Percentiles rank a stretch among this genome's conserved stretches.
Evolutionary conservation across 37 sponge, comb jelly and placozoan species (phyloP).

Genomic region (Halisarca cf. caerulea): DNA sequence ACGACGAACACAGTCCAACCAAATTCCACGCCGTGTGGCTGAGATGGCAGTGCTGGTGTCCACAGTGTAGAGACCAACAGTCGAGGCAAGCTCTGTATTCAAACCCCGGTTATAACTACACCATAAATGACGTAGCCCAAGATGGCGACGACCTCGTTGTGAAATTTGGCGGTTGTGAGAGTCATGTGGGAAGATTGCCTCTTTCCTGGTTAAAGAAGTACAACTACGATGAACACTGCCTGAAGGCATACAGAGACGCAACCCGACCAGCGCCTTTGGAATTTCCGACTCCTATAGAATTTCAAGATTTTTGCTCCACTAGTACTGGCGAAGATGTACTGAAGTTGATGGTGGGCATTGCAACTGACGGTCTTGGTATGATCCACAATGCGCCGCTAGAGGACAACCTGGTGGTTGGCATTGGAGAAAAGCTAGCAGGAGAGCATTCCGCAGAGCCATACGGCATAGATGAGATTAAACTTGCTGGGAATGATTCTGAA

Average conservation of each 20-base stretch:
- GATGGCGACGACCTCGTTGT: not conserved
- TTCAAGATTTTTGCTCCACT: not conserved
- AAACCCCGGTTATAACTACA: not conserved
- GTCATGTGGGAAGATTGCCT: not conserved
- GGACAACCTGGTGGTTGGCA: not conserved
- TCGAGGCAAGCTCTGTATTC: not conserved
- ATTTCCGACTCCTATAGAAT: not conserved
- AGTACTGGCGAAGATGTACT: not conserved
- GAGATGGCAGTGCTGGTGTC: not conserved
- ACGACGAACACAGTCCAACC: too few relatives aligned
- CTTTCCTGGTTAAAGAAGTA: not conserved
- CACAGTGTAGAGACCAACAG: not conserved
- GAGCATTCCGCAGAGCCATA: not conserved
- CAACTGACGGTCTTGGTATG: not conserved
- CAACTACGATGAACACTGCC: not conserved
- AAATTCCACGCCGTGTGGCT: constrained; percentile 12
- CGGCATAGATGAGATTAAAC: not conserved
- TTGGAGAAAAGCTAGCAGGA: not conserved
- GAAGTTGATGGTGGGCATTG: not conserved
- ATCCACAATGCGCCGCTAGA: not conserved
- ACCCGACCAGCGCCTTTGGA: constrained; percentile 2
- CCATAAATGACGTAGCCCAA: not conserved
- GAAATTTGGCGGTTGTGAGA: not conserved
- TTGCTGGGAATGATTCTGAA: not conserved
- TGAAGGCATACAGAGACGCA: not conserved